A percentile compares a stretch with the other conserved stretches of the same genome.
These are phyloP conservation scores for Pyrochroa serraticornis DNA, from an alignment of 2,888 invertebrate genomes.

Conservation along the genomic window DNA sequence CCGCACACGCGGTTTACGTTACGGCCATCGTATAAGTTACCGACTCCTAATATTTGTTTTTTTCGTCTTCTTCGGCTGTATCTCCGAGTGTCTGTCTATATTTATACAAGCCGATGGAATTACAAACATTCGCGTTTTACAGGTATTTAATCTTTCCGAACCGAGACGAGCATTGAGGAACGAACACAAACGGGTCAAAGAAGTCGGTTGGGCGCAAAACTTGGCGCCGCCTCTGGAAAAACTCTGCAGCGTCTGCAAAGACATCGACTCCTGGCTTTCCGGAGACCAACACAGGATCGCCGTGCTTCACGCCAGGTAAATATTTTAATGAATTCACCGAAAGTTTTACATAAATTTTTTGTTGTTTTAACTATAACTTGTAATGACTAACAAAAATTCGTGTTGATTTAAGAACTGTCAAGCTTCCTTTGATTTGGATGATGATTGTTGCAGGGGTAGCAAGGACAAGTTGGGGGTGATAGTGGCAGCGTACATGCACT, in stretches of 20 bases:
- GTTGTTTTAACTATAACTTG: too few relatives aligned
- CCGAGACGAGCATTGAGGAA: conserved; percentile 67
- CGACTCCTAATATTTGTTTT: too few relatives aligned
- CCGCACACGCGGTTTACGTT: conserved; percentile 27
- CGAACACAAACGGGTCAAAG: conserved; percentile 72
- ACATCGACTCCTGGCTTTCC: conserved; percentile 90
- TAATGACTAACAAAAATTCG: background rate
- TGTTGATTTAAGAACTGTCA: too few relatives aligned
- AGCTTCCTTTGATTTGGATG: too few relatives aligned
- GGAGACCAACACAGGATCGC: conserved; percentile 84
- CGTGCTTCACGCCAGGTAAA: conserved; percentile 84
- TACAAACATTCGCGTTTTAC: conserved; percentile 49
- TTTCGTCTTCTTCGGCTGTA: too few relatives aligned
- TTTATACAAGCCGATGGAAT: conserved; percentile 11
- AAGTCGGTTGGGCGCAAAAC: conserved; percentile 85
- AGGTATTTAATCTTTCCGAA: conserved; percentile 89
- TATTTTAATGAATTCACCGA: conserved; percentile 20
- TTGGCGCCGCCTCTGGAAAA: conserved; percentile 88
- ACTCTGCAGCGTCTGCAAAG: conserved; percentile 90
- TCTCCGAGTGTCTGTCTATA: background rate
- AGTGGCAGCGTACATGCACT: conserved; percentile 92
- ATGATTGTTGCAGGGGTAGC: conserved; percentile 69
- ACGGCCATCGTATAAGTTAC: background rate
- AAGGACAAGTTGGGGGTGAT: conserved; percentile 86
- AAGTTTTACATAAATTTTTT: too few relatives aligned